Base-by-base conservation (phyloP, 2,797 vertebrate genomes). In the Siniperca undulata region DNA sequence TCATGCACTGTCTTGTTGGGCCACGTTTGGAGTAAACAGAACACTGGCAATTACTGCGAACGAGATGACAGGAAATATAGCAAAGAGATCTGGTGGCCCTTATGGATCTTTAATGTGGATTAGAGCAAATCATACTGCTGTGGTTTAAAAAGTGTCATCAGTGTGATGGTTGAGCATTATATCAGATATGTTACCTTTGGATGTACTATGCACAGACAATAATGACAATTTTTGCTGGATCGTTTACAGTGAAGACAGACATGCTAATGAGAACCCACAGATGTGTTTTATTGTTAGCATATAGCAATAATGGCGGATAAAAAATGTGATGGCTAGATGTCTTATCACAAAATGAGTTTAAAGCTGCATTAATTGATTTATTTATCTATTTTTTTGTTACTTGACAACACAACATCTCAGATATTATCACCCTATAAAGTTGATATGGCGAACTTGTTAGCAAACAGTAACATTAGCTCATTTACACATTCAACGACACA, bases 1-100 rank as follows among this genome's bases (percentile, higher is more conserved):
- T 93, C 93, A 74, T 91, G 91, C 91, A 81, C 77, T 8, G 59
- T 92, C 92, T 88, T 94, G 92, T 92, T 80, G 30, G 65, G 58
- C 84, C 56, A 70, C 34, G 52, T 84, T 85, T 80, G 58, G 62
- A 86, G 77, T 0, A 38, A 82, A 78, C 65, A 80, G 70, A 86
- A 85, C 30, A 30, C 62, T 78, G 55, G 34, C 76, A 86, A 83
- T 91, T 86, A 81, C 59, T 80, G 56, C 11, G 2, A 80, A 70
- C 60, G 55, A 87, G 76, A 88, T 88, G 82, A 89, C 80, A 87
- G 82, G 83, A 92, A 91, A 91, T 89, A 68, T 82, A 74, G 60
- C 70, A 42, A n/a, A n/a, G 24, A 78, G 86, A 84, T 78, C 60
- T 79, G 44, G n/a, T 69, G 38, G 55, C 74, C 46, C 34, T 61